Conservation (phyloP, 2,113 vertebrate species). For the Chamaetylas fuelleborni region DNA sequence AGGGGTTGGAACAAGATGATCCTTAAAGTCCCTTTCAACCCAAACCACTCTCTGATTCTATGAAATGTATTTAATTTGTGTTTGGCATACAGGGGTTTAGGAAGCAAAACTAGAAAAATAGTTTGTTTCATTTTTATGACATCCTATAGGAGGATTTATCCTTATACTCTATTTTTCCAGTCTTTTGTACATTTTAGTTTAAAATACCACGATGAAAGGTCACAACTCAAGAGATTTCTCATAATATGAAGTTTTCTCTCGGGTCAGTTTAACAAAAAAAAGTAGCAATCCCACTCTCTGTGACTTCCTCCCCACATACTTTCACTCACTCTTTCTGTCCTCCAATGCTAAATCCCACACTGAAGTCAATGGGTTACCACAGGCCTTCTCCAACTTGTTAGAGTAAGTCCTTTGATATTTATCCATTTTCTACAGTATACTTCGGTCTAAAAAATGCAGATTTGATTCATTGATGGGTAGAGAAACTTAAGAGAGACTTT, state of each 20-base stretch:
- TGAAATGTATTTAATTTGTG: not conserved
- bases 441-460: not conserved
- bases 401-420: not conserved
- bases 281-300: not conserved
- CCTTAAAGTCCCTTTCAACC: not conserved
- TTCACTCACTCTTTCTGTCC: not conserved
- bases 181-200: not conserved
- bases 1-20: fast-evolving
- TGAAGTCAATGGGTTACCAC: not conserved
- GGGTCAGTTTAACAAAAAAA: not conserved
- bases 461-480: not conserved
- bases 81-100: not conserved
- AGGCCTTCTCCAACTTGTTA: not conserved
- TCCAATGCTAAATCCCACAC: not conserved
- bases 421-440: not conserved
- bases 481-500: not conserved
- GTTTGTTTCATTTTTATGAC: not conserved
- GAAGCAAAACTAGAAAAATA: not conserved
- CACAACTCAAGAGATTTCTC: not conserved
- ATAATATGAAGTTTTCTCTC: not conserved
- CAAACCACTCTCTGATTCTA: not conserved
- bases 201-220: not conserved
- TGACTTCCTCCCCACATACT: not conserved
- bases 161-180: not conserved
- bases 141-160: not conserved